phyloP scores from a whole-genome alignment of 2,888 invertebrate genomes.

The Gibbula magus region DNA sequence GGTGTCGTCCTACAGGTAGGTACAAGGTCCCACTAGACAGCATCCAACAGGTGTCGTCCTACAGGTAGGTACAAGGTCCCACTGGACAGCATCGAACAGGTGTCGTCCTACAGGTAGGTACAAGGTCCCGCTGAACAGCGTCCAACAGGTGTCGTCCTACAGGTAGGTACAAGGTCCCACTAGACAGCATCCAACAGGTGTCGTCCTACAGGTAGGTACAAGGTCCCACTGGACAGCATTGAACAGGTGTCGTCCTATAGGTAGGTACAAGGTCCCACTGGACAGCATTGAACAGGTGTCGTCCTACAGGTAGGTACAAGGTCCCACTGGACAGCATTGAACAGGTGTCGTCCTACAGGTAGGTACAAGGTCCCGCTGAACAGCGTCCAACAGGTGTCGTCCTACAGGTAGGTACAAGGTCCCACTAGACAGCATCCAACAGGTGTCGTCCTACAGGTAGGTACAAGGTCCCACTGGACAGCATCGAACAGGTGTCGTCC shows the following conservation, averaged over 20 bases:
- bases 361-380: constrained; percentile 82
- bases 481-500: constrained; percentile 68
- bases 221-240: no score
- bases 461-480: constrained; percentile 84
- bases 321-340: constrained; percentile 79
- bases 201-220: no score
- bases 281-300: constrained; percentile 70
- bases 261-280: constrained; percentile 90
- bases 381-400: constrained; percentile 67
- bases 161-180: constrained; percentile 52
- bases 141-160: constrained; percentile 70
- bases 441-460: constrained; percentile 79
- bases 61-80: constrained; percentile 69
- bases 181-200: no score
- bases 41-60: constrained; percentile 69
- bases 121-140: constrained; percentile 81
- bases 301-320: constrained; percentile 83
- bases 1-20: constrained; percentile 70
- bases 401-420: constrained; percentile 70
- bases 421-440: no score
- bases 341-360: constrained; percentile 71
- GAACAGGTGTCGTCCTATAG: no score
- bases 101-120: constrained; percentile 83
- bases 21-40: constrained; percentile 82
- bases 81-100: no score